Base-by-base conservation (phyloP, 2,113 vertebrate species). In the Aldabrachelys gigantea region DNA sequence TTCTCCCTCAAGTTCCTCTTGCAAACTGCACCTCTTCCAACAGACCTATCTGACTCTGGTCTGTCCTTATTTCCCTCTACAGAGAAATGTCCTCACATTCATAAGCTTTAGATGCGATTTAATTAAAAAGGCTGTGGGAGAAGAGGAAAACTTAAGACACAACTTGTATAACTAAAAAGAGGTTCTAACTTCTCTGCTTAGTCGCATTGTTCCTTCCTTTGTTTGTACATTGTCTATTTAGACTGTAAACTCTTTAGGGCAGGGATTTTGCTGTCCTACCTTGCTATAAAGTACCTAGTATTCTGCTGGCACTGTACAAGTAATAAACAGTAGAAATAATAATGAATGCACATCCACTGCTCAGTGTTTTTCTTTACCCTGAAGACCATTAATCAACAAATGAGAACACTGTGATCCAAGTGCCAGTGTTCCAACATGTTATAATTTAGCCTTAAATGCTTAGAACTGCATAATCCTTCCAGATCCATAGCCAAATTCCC, bases 321-420 rank as follows among this genome's bases (percentile, higher is more conserved):
- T 49, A 80, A 49, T 54, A 75, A 92, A 90, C 76, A 89, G 50
- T 93, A 97, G 89, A 89, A 92, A 96, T 88, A 88, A 41, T 49
- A 56, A 86, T 56, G 76, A 96, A 85, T 1, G 89, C 88, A 12
- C 6, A 78, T 65, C 85, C 86, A 89, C n/a, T 88, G 50, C 80
- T 87, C 79, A 35, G 3, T 38, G 6, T 52, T 92, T 95, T 87
- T 89, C 94, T 96, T 95, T 62, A 88, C 89, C 89, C 50, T 12
- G 12, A 91, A 89, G 83, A 69, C 84, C n/a, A 72, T 97, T 96
- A 95, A 96, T 97, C 95, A 97, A 72, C 90, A 82, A 93, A 65
- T 75, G 82, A 95, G 85, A 54, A 88, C 90, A 56, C n/a, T 19
- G 56, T 27, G 19, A 82, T 88, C 91, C 8, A 16, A 90, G 92